phyloP scores from a whole-genome alignment of 2,797 vertebrate species.

The Gastrophryne carolinensis region DNA sequence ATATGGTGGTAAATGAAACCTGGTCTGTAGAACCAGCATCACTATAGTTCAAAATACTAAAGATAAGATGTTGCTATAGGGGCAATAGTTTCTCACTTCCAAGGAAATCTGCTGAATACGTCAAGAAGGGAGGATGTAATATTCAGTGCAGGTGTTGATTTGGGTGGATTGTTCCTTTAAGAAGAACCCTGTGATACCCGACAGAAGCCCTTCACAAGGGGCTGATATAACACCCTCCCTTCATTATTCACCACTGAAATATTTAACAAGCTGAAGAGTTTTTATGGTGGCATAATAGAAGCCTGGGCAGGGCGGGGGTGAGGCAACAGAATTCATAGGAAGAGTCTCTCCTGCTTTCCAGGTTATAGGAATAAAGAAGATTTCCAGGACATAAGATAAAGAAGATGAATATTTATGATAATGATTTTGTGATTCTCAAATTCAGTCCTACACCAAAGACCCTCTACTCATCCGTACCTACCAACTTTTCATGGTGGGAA shows the following conservation, averaged over 20 bases:
- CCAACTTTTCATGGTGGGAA: too few relatives aligned
- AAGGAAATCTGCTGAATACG: background rate
- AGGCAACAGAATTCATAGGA: too few relatives aligned
- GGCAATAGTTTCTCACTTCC: background rate
- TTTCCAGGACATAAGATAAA: background rate
- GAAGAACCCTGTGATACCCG: background rate
- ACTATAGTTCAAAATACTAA: too few relatives aligned
- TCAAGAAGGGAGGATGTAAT: background rate
- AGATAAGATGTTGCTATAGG: background rate
- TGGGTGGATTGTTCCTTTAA: background rate
- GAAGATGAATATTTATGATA: too few relatives aligned
- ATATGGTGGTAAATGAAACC: too few relatives aligned
- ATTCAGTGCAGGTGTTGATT: background rate
- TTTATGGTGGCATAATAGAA: constrained; percentile 20
- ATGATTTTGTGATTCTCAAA: too few relatives aligned
- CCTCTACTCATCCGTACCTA: too few relatives aligned
- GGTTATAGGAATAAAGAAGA: background rate
- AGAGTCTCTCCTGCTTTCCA: constrained; percentile 20
- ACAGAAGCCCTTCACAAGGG: background rate
- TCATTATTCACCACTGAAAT: constrained; percentile 19
- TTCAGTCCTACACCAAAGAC: too few relatives aligned
- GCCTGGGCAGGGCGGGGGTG: constrained; percentile 17
- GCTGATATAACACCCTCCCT: background rate
- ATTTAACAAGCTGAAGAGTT: constrained; percentile 19
- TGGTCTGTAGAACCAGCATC: too few relatives aligned